Evolutionary conservation across 2,797 vertebrate species (phyloP).

Genomic region (Craterocephalus amniculus): DNA sequence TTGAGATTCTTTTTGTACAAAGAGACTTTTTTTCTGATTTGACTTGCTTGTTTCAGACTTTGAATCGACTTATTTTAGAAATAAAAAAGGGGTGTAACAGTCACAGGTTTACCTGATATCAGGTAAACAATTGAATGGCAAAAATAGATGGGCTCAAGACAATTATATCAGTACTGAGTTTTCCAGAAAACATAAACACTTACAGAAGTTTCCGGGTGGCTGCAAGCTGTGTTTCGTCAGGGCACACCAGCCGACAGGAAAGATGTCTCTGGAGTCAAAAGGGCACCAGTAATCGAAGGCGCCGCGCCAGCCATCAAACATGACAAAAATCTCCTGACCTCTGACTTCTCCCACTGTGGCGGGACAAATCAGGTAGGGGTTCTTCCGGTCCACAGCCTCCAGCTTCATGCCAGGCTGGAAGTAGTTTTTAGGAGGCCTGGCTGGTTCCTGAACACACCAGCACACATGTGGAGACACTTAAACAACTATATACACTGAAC

Average conservation of each 20-base stretch:
- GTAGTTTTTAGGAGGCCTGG: slow-evolving; percentile 86
- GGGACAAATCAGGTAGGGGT: slow-evolving; percentile 94
- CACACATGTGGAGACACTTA: not conserved
- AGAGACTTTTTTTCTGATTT: not conserved
- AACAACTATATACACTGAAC: not conserved
- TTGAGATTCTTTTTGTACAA: not conserved
- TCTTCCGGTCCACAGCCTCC: slow-evolving; percentile 96
- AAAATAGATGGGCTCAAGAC: not conserved
- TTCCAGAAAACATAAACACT: slow-evolving; percentile 67
- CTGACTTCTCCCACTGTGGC: slow-evolving; percentile 92
- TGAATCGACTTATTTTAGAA: not conserved
- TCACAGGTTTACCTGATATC: not conserved
- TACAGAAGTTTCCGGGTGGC: slow-evolving; percentile 91
- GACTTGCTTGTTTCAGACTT: not conserved
- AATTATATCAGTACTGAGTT: not conserved
- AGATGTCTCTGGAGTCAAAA: slow-evolving; percentile 94
- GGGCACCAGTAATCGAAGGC: slow-evolving; percentile 97
- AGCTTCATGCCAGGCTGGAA: slow-evolving; percentile 96
- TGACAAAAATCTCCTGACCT: slow-evolving; percentile 93
- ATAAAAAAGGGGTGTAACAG: not conserved
- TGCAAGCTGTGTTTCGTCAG: slow-evolving; percentile 93
- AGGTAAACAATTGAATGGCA: not conserved
- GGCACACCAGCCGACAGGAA: slow-evolving; percentile 92
- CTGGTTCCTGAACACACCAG: slow-evolving; percentile 85
- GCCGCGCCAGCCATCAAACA: slow-evolving; percentile 95